Evolutionary conservation across 2,797 vertebrate species (phyloP).

Genomic region (Molothrus aeneus): DNA sequence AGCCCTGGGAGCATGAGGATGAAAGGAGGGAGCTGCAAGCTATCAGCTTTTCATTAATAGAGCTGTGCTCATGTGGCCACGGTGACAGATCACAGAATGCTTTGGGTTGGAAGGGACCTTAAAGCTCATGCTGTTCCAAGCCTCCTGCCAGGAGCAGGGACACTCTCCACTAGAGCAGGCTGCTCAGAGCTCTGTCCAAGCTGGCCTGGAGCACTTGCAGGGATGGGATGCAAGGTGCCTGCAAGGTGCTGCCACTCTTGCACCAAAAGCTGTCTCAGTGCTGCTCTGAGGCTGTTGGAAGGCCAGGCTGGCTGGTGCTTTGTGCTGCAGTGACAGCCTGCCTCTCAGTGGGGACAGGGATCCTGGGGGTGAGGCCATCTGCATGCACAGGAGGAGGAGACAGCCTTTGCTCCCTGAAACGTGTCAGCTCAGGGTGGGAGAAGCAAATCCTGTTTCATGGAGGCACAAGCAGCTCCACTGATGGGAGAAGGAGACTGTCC

Average conservation of each 20-base stretch:
- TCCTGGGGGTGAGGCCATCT: slow-evolving; percentile 30
- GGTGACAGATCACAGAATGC: neutral
- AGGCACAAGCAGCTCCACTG: accelerated
- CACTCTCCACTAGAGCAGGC: neutral
- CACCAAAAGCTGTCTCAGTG: neutral
- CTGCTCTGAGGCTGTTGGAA: neutral
- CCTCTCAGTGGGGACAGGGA: neutral
- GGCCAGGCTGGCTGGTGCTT: neutral
- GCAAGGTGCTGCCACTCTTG: neutral
- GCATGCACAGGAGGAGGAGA: neutral
- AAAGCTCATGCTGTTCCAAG: neutral
- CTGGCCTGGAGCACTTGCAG: neutral
- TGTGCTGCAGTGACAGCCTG: slow-evolving; percentile 37
- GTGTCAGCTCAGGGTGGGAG: neutral
- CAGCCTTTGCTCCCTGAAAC: neutral
- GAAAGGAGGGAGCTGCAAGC: neutral
- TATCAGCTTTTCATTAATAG: neutral
- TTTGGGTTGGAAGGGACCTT: neutral
- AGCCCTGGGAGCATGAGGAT: neutral
- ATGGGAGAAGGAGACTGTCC: neutral
- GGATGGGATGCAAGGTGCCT: neutral
- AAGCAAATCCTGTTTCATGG: neutral
- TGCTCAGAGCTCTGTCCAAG: neutral
- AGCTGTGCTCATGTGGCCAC: neutral
- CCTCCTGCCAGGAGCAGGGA: neutral